Percentiles rank a stretch among this genome's conserved stretches.
phyloP scores from a whole-genome alignment of 2,797 vertebrate genomes.

The Catamblyrhynchus diadema region DNA sequence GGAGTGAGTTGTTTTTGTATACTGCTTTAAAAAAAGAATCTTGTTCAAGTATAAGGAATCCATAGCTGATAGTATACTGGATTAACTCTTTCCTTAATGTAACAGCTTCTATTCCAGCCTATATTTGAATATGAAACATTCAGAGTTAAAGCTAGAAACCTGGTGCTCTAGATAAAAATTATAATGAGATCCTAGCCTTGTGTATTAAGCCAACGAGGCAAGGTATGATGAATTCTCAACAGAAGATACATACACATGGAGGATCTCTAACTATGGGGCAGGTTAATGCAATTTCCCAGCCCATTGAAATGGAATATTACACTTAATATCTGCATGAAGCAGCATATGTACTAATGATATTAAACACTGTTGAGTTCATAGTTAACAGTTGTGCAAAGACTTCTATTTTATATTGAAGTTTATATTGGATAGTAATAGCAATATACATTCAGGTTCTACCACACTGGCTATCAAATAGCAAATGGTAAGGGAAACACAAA shows the following conservation, averaged over 20 bases:
- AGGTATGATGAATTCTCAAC: not conserved
- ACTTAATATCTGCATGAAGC: not conserved
- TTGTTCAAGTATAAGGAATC: not conserved
- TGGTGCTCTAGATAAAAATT: not conserved
- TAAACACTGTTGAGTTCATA: not conserved
- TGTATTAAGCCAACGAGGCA: not conserved
- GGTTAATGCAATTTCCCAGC: not conserved
- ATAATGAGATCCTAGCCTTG: not conserved
- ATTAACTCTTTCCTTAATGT: not conserved
- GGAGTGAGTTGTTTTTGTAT: not conserved
- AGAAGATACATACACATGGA: not conserved
- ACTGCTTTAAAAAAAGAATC: not conserved
- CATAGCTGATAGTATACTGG: not conserved
- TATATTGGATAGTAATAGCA: not conserved
- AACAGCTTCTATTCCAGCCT: not conserved
- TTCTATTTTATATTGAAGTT: not conserved
- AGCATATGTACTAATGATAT: not conserved
- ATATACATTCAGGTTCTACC: not conserved
- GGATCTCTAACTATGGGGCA: not conserved
- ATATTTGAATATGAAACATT: not conserved
- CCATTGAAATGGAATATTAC: not conserved
- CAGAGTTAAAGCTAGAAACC: not conserved
- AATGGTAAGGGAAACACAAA: not conserved
- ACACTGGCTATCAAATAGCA: not conserved
- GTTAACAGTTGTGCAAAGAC: not conserved